Evolutionary conservation across 30 jellyfish, hydroid and myxozoan species (phyloP).

Genomic region (Aurelia coerulea): DNA sequence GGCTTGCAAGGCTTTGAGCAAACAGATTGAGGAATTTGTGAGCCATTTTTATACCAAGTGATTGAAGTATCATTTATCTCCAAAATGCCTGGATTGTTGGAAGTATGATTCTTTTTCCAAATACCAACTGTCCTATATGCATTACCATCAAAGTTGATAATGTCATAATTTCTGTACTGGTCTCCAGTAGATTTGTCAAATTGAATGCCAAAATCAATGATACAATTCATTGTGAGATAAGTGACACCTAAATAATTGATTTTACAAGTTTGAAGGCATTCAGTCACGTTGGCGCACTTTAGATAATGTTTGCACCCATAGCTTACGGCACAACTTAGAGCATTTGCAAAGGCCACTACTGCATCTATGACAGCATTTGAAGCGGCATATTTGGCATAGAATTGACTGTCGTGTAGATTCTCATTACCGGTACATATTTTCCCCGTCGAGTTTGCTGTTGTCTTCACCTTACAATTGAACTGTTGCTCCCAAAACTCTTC

Average conservation of each 20-base stretch:
- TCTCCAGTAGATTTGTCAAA: too few species aligned
- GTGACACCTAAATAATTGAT: not conserved
- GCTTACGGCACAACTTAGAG: not conserved
- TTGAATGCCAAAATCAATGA: too few species aligned
- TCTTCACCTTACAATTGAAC: slow-evolving; percentile 13
- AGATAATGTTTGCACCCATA: not conserved
- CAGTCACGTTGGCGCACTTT: not conserved
- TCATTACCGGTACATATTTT: slow-evolving; percentile 40
- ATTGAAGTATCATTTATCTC: not conserved
- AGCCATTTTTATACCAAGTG: not conserved
- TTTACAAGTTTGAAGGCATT: not conserved
- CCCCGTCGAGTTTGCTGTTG: not conserved
- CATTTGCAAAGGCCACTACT: not conserved
- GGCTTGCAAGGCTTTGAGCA: slow-evolving; percentile 60
- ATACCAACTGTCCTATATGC: not conserved
- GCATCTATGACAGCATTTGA: slow-evolving; percentile 57
- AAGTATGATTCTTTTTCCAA: not conserved
- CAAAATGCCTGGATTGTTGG: not conserved
- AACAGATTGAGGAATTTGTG: slow-evolving; percentile 2
- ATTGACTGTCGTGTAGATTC: slow-evolving; percentile 5
- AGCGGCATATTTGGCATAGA: slow-evolving; percentile 40
- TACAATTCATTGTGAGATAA: too few species aligned
- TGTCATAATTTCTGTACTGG: not conserved
- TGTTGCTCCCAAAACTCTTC: slow-evolving; percentile 62
- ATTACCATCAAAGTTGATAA: slow-evolving; percentile 1